phyloP scores from a whole-genome alignment of 2,888 invertebrate genomes.

The Cenopis cana region DNA sequence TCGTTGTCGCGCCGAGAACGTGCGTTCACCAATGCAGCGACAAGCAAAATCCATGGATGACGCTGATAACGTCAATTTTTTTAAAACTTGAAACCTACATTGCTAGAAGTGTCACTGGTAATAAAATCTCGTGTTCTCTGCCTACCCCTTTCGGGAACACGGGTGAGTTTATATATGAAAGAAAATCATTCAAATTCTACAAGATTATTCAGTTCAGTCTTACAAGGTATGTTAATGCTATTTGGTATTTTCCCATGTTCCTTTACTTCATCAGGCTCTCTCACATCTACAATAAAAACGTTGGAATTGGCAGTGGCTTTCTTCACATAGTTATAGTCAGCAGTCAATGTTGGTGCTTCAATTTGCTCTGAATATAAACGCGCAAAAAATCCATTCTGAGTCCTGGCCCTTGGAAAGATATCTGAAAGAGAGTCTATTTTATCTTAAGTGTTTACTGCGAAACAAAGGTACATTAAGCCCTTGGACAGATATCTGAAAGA shows the following conservation, averaged over 20 bases:
- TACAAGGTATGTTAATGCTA: constrained; percentile 91
- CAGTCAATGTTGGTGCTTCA: constrained; percentile 60
- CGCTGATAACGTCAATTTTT: too few species aligned
- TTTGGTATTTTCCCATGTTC: constrained; percentile 90
- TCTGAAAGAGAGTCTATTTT: constrained; percentile 21
- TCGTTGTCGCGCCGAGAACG: too few species aligned
- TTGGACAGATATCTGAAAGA: constrained; percentile 32
- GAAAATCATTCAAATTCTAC: neutral
- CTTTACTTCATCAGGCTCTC: constrained; percentile 89
- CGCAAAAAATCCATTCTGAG: constrained; percentile 13
- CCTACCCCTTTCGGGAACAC: too few species aligned
- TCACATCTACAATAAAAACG: constrained; percentile 89
- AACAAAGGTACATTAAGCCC: too few species aligned
- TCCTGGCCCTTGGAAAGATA: constrained; percentile 8
- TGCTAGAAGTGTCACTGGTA: too few species aligned
- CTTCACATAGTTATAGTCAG: constrained; percentile 77
- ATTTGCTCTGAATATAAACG: constrained; percentile 60
- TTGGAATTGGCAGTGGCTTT: constrained; percentile 60
- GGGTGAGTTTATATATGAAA: too few species aligned
- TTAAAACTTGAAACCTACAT: too few species aligned
- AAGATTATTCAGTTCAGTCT: constrained; percentile 55
- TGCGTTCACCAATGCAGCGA: too few species aligned
- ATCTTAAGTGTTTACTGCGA: constrained; percentile 20
- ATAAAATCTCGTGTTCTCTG: too few species aligned
- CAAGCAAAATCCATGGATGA: too few species aligned